A percentile compares a stretch with the other conserved stretches of the same genome.
Evolutionary conservation across 2,113 vertebrate species (phyloP).

Genomic region (Ictalurus punctatus): DNA sequence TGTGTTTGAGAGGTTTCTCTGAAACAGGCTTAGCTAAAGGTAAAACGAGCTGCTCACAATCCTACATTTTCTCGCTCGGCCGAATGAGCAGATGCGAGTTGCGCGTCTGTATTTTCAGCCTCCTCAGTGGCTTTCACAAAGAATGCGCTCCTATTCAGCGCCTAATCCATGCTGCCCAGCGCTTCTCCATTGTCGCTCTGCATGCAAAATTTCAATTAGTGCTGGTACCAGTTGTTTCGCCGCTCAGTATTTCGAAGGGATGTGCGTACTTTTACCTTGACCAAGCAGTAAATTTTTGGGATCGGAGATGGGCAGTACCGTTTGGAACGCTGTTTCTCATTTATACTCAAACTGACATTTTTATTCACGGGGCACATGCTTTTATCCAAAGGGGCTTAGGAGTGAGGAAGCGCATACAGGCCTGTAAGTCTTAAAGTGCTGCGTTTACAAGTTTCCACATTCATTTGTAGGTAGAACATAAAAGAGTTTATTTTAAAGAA

Average conservation of each 20-base stretch:
- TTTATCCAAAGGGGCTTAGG: background rate
- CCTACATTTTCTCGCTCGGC: slow-evolving; percentile 69
- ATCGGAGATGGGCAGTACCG: slow-evolving; percentile 38
- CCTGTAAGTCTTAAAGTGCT: background rate
- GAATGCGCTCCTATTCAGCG: slow-evolving; percentile 77
- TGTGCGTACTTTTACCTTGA: slow-evolving; percentile 65
- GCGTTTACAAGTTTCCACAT: background rate
- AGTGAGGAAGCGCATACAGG: background rate
- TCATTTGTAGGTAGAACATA: background rate
- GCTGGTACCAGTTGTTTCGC: slow-evolving; percentile 80
- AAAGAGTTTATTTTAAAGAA: background rate
- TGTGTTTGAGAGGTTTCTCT: slow-evolving; percentile 44
- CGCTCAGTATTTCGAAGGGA: slow-evolving; percentile 65
- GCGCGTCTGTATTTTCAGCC: slow-evolving; percentile 70
- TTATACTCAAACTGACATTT: background rate
- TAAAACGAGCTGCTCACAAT: slow-evolving; percentile 70
- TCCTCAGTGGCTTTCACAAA: slow-evolving; percentile 78
- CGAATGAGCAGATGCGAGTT: slow-evolving; percentile 74
- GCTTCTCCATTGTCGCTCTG: slow-evolving; percentile 75
- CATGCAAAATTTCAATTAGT: slow-evolving; percentile 84
- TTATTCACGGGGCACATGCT: background rate
- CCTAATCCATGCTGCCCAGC: slow-evolving; percentile 76
- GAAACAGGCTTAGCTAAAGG: slow-evolving; percentile 72
- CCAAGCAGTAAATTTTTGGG: slow-evolving; percentile 60
- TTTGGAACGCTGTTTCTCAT: slow-evolving; percentile 10